phyloP scores from a whole-genome alignment of 2,113 vertebrate species.

The Tor tambroides region DNA sequence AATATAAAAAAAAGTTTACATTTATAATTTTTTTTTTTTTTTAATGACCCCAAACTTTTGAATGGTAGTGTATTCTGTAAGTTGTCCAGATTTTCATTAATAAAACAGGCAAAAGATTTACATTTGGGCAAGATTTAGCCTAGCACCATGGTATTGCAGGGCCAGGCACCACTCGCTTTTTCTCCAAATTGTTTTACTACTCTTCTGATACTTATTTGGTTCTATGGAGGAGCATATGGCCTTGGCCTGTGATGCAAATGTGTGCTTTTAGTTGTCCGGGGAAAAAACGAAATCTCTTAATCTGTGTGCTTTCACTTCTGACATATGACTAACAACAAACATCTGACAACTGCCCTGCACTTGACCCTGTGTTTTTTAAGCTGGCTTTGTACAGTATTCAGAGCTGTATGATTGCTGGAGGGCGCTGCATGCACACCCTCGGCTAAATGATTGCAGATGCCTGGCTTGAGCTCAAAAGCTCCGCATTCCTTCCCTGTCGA shows the following conservation, averaged over 20 bases:
- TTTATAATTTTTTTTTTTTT: too few relatives aligned
- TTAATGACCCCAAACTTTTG: too few relatives aligned
- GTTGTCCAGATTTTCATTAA: too few relatives aligned
- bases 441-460: constrained; percentile 51
- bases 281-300: constrained; percentile 21
- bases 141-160: neutral
- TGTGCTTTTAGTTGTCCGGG: neutral
- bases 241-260: constrained; percentile 9
- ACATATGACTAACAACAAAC: constrained; percentile 31
- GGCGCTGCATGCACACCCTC: constrained; percentile 27
- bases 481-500: constrained; percentile 64
- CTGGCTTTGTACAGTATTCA: neutral
- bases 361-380: constrained; percentile 20
- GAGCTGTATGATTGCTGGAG: constrained; percentile 12
- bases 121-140: neutral
- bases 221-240: neutral
- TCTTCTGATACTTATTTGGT: neutral
- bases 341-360: constrained; percentile 26
- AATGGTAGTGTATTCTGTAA: too few relatives aligned
- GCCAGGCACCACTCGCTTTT: neutral
- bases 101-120: too few relatives aligned
- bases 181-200: neutral
- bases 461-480: constrained; percentile 46
- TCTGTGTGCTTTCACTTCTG: constrained; percentile 14
- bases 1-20: too few relatives aligned